Base-by-base conservation (phyloP, 1,140 invertebrate genomes). In the Zaprionus camerounensis region DNA sequence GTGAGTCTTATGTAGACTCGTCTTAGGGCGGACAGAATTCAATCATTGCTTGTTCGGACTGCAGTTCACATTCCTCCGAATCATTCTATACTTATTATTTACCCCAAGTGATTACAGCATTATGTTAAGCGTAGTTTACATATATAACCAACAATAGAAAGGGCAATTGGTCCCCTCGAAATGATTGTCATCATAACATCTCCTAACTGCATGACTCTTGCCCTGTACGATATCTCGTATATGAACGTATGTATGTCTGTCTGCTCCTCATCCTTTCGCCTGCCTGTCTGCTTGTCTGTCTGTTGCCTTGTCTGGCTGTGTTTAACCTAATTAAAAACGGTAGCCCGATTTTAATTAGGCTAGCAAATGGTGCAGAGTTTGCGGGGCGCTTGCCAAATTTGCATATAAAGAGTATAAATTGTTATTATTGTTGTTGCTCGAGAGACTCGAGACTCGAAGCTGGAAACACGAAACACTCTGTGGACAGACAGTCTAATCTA, bases 391-490 rank as follows among this genome's bases (percentile, higher is more conserved):
- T 56, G 41, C 34, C 44, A 64, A 71, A 88, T 88, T 88, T 88
- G 85, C 84, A 88, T 88, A 90, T 80, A 84, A 88, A 88, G 75
- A 76, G 84, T 76, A 88, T 88, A 88, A 88, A 88, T 88, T 87
- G 78, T 64, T 81, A 72, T 83, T 66, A 65, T 74, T 71, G 44
- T 49, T 63, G 38, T 63, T 63, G 51, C 22, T 56, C 49, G 46
- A 38, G 28, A 38, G 34, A 28, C 38, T 74, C 22, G 59, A 28
- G 55, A 53, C 22, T 46, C 41, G n/a, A 17, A 11, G 5, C 38
- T 41, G 15, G 38, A 41, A 41, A n/a, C 38, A 41, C 38, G 0
- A n/a, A 41, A n/a, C 38, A 44, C 15, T 49, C 69, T 77, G 64
- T 55, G 71, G 71, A 78, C 64, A 73, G 49, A 41, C n/a, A 62